A percentile compares a stretch with the other conserved stretches of the same genome.
phyloP scores from a whole-genome alignment of 1,140 invertebrate genomes.

The Halesus radiatus region DNA sequence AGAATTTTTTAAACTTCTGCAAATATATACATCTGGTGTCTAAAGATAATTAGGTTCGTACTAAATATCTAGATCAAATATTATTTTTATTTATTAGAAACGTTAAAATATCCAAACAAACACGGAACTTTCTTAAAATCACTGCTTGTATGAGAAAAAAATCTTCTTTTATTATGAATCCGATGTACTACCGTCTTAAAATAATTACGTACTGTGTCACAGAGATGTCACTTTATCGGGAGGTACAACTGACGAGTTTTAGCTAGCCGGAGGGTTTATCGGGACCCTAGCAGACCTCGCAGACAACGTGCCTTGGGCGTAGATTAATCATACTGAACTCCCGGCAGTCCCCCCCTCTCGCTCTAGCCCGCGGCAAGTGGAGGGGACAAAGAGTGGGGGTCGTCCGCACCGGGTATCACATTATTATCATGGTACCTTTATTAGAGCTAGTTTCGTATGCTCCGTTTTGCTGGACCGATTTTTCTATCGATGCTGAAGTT shows the following conservation, averaged over 20 bases:
- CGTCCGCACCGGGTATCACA: too few species aligned
- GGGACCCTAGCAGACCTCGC: neutral
- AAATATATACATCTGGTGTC: too few species aligned
- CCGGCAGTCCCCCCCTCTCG: neutral
- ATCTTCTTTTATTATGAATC: neutral
- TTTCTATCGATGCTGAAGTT: too few species aligned
- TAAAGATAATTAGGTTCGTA: too few species aligned
- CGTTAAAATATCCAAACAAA: neutral
- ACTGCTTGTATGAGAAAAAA: too few species aligned
- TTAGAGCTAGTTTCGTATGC: too few species aligned
- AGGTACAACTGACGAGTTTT: neutral
- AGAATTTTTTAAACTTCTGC: too few species aligned
- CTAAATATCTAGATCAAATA: too few species aligned
- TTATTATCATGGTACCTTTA: too few species aligned
- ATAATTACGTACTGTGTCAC: neutral
- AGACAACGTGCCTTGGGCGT: conserved; percentile 2
- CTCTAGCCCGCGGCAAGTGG: neutral
- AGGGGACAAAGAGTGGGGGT: neutral
- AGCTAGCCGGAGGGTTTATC: neutral
- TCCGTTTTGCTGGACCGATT: too few species aligned
- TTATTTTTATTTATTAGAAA: too few species aligned
- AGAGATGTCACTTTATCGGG: neutral
- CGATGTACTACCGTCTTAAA: neutral
- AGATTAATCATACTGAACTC: conserved; percentile 28
- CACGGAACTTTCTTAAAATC: neutral